Base-by-base conservation (phyloP, 2,797 vertebrate species). In the Eospalax fontanierii region DNA sequence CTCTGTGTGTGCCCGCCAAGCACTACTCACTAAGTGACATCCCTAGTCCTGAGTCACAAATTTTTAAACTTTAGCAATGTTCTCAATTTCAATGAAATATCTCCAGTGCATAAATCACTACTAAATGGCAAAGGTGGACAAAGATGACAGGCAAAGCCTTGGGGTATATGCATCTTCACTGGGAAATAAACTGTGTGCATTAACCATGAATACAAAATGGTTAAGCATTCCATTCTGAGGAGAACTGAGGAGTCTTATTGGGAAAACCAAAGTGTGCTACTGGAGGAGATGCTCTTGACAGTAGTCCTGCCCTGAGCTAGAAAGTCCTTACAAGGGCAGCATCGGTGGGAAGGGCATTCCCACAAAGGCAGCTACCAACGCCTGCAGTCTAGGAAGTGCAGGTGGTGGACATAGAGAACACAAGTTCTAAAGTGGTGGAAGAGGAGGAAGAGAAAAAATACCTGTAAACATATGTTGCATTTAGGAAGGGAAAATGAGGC, bases 31-130 rank as follows among this genome's bases (percentile, higher is more conserved):
- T 63, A 15, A 63, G 10, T 26, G 4, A 4, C 1, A 12, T 3
- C 26, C 8, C 14, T 40, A 46, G 28, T 11, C 30, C 78, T 63
- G 78, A 68, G 5, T 30, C 80, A 81, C 38, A 84, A 30, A 80
- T 68, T 19, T 30, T 19, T 19, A 85, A 92, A 85, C 79, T 80
- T 70, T 82, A 95, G 43, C 87, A 90, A 82, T 66, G 43, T 71
- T 43, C 46, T 89, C 59, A 57, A 78, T 90, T 89, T 94, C 73
- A 83, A 1, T 57, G n/a, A 43, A 43, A 3, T 35, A 24, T 83
- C 87, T 73, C 38, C 4, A 80, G 4, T 71, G 18, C 76, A n/a
- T 26, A 89, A 74, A 70, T 57, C 43, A 61, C n/a, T 79, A 40
- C 54, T 71, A 35, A n/a, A 57, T 70, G 76, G 75, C n/a, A 85